These are phyloP conservation scores for Semnornis frantzii DNA, from an alignment of 2,113 vertebrate species.

Conservation along the genomic window DNA sequence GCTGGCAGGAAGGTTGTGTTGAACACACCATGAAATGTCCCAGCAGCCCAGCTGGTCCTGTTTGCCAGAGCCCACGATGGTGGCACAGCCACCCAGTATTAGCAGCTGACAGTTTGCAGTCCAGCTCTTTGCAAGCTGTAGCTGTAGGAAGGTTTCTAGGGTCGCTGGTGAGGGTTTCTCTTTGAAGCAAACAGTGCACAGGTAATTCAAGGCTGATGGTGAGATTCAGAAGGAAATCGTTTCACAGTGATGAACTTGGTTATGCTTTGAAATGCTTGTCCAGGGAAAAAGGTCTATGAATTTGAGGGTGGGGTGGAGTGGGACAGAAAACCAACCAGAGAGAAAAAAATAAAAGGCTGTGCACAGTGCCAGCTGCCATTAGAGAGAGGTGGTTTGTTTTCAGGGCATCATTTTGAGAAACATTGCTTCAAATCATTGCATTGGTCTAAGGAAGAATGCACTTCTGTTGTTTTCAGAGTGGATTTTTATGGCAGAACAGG, in stretches of 20 bases:
- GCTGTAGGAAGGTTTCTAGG: fast-evolving
- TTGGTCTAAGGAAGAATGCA: neutral
- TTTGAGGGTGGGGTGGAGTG: too few species aligned
- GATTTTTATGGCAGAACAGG: neutral
- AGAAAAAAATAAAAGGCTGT: neutral
- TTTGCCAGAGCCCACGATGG: neutral
- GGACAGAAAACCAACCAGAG: neutral
- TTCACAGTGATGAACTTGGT: neutral
- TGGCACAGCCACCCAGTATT: neutral
- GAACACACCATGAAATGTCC: fast-evolving
- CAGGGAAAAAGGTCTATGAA: neutral
- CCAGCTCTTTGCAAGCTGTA: neutral
- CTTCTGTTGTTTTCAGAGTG: neutral
- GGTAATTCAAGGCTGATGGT: neutral
- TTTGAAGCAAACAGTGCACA: neutral
- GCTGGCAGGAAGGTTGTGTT: neutral
- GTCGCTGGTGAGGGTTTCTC: neutral
- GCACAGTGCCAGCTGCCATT: neutral
- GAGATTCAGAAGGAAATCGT: neutral
- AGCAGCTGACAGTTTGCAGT: neutral
- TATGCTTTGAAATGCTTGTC: neutral
- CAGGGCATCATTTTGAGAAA: neutral
- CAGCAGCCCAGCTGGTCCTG: neutral
- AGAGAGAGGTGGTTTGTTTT: neutral
- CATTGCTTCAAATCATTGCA: neutral